phyloP scores from a whole-genome alignment of 2,888 invertebrate species.

The Magallana nippona region DNA sequence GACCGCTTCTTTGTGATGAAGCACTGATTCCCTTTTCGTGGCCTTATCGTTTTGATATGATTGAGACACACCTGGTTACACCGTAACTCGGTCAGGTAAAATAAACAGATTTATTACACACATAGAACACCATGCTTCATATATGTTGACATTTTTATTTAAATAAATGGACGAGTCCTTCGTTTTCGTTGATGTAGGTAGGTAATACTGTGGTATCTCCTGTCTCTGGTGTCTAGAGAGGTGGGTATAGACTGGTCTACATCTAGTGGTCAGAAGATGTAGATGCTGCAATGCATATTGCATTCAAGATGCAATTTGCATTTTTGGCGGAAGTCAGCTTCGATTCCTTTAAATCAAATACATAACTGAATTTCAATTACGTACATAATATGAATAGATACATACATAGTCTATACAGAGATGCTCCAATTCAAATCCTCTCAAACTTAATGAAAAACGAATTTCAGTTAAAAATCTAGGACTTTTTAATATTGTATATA shows the following conservation, averaged over 20 bases:
- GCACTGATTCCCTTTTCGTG: neutral
- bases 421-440: no score
- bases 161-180: slow-evolving; percentile 6
- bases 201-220: neutral
- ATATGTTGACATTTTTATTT: slow-evolving; percentile 9
- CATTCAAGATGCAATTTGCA: no score
- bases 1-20: neutral
- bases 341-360: no score
- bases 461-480: no score
- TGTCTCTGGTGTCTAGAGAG: neutral
- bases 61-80: slow-evolving; percentile 13
- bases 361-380: no score
- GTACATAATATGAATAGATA: no score
- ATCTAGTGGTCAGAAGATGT: no score
- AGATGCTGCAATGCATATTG: no score
- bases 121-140: neutral
- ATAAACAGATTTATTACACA: neutral
- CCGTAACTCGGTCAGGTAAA: slow-evolving; percentile 11
- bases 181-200: slow-evolving; percentile 19
- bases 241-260: neutral
- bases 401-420: no score
- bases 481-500: no score
- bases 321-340: no score
- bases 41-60: slow-evolving; percentile 11
- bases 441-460: no score